phyloP scores from a whole-genome alignment of 1,140 invertebrate species.

The Lutraria rhynchaena region DNA sequence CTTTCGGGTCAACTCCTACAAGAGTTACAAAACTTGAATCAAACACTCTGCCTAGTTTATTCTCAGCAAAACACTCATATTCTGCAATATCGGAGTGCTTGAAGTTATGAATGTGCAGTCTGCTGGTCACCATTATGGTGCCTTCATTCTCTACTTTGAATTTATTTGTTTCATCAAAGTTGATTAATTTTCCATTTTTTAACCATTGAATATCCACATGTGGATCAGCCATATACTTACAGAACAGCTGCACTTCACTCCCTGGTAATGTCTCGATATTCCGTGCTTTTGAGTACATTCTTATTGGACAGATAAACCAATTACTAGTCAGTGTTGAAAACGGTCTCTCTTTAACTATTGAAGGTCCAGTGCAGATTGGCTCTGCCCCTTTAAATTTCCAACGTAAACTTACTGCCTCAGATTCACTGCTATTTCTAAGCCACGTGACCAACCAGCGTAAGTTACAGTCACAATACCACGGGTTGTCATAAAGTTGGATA shows the following conservation, averaged over 20 bases:
- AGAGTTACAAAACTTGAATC: constrained; percentile 71
- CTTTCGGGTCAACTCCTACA: constrained; percentile 57
- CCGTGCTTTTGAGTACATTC: constrained; percentile 68
- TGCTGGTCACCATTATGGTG: constrained; percentile 32
- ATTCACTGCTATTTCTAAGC: constrained; percentile 60
- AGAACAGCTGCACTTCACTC: constrained; percentile 60
- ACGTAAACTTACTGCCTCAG: constrained; percentile 22
- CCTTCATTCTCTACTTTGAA: constrained; percentile 58
- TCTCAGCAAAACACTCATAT: constrained; percentile 74
- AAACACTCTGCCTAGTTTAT: constrained; percentile 66
- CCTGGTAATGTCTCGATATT: constrained; percentile 46
- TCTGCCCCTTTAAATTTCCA: constrained; percentile 64
- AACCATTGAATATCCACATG: constrained; percentile 64
- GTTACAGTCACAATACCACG: constrained; percentile 78
- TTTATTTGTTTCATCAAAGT: constrained; percentile 54
- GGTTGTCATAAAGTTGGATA: constrained; percentile 75
- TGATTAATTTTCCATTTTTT: constrained; percentile 53
- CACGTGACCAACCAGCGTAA: constrained; percentile 75
- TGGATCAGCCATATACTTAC: constrained; percentile 69
- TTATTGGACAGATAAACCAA: constrained; percentile 61
- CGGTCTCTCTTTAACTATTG: constrained; percentile 46
- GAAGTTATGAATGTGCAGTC: constrained; percentile 66
- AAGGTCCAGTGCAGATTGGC: constrained; percentile 65
- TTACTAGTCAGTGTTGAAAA: constrained; percentile 49
- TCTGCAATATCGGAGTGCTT: constrained; percentile 66